phyloP scores from a whole-genome alignment of 2,797 vertebrate species.

The Pitangus sulphuratus region DNA sequence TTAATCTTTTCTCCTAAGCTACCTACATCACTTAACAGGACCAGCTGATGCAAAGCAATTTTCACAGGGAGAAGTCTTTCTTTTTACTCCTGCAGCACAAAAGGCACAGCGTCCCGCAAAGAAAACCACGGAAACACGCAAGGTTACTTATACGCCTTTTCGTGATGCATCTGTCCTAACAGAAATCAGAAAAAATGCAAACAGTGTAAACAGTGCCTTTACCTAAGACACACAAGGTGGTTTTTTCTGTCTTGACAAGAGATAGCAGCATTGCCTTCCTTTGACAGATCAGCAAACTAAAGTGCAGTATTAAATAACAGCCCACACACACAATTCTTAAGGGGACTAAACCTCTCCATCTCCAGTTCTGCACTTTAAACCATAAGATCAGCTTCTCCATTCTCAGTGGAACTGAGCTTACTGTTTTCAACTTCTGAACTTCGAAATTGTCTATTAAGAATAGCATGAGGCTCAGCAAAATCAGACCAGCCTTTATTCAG shows the following conservation, averaged over 20 bases:
- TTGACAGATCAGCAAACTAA: not conserved
- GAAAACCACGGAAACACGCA: not conserved
- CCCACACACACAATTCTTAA: accelerated
- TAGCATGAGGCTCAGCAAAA: not conserved
- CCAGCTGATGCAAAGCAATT: not conserved
- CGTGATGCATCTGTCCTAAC: not conserved
- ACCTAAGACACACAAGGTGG: accelerated
- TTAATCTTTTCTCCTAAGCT: not conserved
- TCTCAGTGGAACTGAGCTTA: not conserved
- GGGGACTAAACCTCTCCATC: not conserved
- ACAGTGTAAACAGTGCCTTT: accelerated
- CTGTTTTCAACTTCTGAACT: not conserved
- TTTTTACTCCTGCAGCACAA: not conserved
- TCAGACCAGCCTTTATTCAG: not conserved
- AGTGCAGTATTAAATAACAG: not conserved
- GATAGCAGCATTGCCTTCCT: not conserved
- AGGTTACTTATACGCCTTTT: not conserved
- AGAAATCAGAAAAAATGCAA: not conserved
- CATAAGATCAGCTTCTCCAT: not conserved
- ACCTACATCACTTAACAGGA: not conserved
- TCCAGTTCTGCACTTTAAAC: not conserved
- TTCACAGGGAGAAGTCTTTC: not conserved
- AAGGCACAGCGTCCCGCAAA: not conserved
- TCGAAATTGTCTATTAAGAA: not conserved
- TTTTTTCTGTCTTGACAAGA: not conserved